Evolutionary conservation across 1,140 invertebrate genomes (phyloP).

Genomic region (Drosophila arizonae): DNA sequence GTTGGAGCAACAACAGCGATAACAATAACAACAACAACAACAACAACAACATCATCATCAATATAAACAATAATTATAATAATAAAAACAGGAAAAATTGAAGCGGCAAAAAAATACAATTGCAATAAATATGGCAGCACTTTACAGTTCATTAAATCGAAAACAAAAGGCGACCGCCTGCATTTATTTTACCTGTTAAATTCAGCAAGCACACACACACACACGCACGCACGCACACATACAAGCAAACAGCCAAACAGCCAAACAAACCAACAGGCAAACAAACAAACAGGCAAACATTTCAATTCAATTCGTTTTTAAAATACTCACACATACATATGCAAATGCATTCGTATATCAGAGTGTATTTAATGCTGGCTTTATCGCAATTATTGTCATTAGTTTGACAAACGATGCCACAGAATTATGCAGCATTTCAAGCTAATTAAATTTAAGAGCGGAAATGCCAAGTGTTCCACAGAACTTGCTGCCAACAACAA

Average conservation of each 20-base stretch:
- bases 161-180: constrained; percentile 68
- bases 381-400: constrained; percentile 80
- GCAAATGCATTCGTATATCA: neutral
- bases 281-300: constrained; percentile 50
- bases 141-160: constrained; percentile 81
- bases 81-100: constrained; percentile 40
- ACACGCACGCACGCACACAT: constrained; percentile 5
- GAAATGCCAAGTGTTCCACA: constrained; percentile 40
- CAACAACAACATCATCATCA: constrained; percentile 28
- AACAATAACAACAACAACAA: neutral
- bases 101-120: constrained; percentile 31
- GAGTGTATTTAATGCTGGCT: constrained; percentile 70
- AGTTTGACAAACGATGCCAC: constrained; percentile 59
- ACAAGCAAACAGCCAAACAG: neutral
- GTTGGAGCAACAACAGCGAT: constrained; percentile 12
- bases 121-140: constrained; percentile 75
- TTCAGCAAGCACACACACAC: constrained; percentile 23
- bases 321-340: constrained; percentile 42
- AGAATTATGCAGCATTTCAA: constrained; percentile 55
- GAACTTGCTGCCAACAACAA: constrained; percentile 22
- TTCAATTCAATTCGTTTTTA: constrained; percentile 75
- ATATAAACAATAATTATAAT: constrained; percentile 62
- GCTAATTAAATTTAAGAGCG: constrained; percentile 76
- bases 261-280: constrained; percentile 17
- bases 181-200: constrained; percentile 61